Percentiles rank a stretch among this genome's conserved stretches.
Conservation (phyloP, 2,113 vertebrate species). For the Rafetus swinhoei region DNA sequence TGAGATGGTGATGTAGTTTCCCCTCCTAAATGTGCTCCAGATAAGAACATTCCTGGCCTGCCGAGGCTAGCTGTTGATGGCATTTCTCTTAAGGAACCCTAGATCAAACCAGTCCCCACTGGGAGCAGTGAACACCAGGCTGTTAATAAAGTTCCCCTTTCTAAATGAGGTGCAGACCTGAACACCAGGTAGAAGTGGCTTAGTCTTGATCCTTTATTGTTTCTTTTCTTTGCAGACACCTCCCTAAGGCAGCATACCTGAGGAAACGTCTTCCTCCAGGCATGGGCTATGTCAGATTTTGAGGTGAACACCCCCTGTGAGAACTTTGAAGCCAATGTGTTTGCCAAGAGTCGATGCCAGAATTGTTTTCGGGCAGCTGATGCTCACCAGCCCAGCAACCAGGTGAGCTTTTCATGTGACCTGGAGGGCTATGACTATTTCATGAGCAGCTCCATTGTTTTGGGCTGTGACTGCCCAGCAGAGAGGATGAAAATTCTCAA, state of each 20-base stretch:
- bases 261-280: constrained; percentile 8
- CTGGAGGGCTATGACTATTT: background rate
- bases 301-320: constrained; percentile 75
- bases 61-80: background rate
- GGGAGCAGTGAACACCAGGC: background rate
- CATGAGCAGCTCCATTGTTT: background rate
- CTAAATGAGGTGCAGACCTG: constrained; percentile 6
- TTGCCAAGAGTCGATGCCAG: constrained; percentile 86
- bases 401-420: constrained; percentile 70
- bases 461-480: background rate
- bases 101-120: background rate
- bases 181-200: background rate
- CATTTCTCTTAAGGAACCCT: background rate
- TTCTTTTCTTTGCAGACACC: background rate
- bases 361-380: constrained; percentile 83
- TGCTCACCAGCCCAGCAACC: constrained; percentile 69
- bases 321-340: constrained; percentile 86
- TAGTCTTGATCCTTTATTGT: background rate
- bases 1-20: background rate
- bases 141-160: constrained; percentile 33
- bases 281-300: constrained; percentile 78
- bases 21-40: background rate
- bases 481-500: constrained; percentile 2
- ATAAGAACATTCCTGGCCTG: background rate
- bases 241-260: background rate